Evolutionary conservation across 2,888 invertebrate species (phyloP).

Genomic region (Baccha elongata): DNA sequence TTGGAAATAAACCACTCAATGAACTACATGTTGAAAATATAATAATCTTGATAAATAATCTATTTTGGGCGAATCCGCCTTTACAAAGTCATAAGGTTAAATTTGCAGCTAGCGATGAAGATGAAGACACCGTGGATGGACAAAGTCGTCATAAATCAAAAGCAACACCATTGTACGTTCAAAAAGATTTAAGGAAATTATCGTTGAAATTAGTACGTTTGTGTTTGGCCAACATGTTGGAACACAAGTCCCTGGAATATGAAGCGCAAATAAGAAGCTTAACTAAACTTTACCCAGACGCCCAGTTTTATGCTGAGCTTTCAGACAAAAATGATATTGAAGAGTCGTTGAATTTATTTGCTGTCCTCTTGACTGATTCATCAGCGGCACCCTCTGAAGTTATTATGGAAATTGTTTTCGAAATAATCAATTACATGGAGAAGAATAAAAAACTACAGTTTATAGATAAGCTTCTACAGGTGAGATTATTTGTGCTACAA

Average conservation of each 20-base stretch:
- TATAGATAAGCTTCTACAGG: slow-evolving; percentile 85
- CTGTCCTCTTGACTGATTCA: slow-evolving; percentile 75
- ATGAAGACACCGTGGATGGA: slow-evolving; percentile 74
- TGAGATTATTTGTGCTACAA: slow-evolving; percentile 77
- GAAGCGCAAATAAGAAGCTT: slow-evolving; percentile 84
- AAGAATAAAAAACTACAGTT: slow-evolving; percentile 84
- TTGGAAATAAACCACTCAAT: slow-evolving; percentile 74
- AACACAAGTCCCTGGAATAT: slow-evolving; percentile 82
- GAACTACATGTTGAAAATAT: slow-evolving; percentile 79
- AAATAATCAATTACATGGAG: slow-evolving; percentile 84
- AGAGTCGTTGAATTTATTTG: slow-evolving; percentile 77
- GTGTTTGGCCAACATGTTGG: slow-evolving; percentile 84
- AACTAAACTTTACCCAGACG: slow-evolving; percentile 84
- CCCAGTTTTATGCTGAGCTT: slow-evolving; percentile 83
- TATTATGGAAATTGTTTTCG: slow-evolving; percentile 86
- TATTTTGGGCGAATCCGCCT: slow-evolving; percentile 79
- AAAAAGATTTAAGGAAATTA: slow-evolving; percentile 77
- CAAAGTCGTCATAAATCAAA: slow-evolving; percentile 49
- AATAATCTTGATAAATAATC: slow-evolving; percentile 81
- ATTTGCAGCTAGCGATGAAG: slow-evolving; percentile 81
- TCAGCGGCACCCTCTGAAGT: slow-evolving; percentile 83
- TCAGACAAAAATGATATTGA: slow-evolving; percentile 78
- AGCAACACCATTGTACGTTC: slow-evolving; percentile 44
- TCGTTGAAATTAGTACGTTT: slow-evolving; percentile 78
- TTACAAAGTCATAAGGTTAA: slow-evolving; percentile 84